Conservation (phyloP, 2,888 invertebrate species). For the Gymnocheta viridis region DNA sequence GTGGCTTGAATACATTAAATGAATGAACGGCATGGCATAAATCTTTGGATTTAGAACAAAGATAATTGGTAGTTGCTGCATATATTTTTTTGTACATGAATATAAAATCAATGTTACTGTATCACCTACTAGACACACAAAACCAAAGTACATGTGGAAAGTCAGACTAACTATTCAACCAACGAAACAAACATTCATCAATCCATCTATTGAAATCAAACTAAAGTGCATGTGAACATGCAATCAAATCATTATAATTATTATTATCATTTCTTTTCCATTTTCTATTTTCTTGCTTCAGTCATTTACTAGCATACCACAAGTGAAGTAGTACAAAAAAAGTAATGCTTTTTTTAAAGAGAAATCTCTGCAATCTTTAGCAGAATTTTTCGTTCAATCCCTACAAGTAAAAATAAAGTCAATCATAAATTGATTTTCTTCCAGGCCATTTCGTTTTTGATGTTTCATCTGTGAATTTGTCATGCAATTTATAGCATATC, state of each 20-base stretch:
- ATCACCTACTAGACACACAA: constrained; percentile 28
- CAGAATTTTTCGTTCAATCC: constrained; percentile 6
- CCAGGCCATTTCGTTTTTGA: constrained; percentile 20
- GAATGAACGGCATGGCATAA: constrained; percentile 35
- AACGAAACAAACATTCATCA: constrained; percentile 3
- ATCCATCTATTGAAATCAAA: constrained; percentile 35
- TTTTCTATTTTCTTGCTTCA: constrained; percentile 34
- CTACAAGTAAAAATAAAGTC: neutral
- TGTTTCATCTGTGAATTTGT: constrained; percentile 37
- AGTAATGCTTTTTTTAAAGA: constrained; percentile 12
- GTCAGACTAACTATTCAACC: constrained; percentile 32
- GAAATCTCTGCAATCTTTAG: constrained; percentile 40
- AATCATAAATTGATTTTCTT: constrained; percentile 40
- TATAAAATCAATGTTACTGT: constrained; percentile 56
- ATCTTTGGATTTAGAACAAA: constrained; percentile 54
- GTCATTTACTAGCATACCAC: constrained; percentile 19
- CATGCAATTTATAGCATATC: constrained; percentile 47
- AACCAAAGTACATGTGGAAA: constrained; percentile 24
- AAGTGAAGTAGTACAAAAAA: constrained; percentile 1
- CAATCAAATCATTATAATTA: constrained; percentile 50
- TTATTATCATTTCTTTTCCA: constrained; percentile 37
- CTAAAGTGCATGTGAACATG: constrained; percentile 58
- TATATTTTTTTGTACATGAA: neutral
- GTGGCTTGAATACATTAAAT: constrained; percentile 20
- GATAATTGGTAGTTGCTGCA: constrained; percentile 34